A percentile compares a stretch with the other conserved stretches of the same genome.
phyloP scores from a whole-genome alignment of 1,140 invertebrate genomes.

The Sitobion miscanthi region DNA sequence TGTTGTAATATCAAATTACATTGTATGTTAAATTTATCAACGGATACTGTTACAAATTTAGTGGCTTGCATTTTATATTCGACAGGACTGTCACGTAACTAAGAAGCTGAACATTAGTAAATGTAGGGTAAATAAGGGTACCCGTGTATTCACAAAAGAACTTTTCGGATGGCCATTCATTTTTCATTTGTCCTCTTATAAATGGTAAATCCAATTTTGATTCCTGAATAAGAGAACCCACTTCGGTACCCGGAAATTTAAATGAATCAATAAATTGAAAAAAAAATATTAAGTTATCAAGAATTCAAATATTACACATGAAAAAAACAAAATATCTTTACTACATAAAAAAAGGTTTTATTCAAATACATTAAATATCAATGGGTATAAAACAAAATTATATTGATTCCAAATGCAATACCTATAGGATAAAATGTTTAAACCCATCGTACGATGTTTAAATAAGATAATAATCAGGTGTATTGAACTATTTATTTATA shows the following conservation, averaged over 20 bases:
- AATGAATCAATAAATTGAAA: not conserved
- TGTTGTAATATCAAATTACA: not conserved
- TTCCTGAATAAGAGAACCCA: not conserved
- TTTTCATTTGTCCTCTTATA: conserved; percentile 26
- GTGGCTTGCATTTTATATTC: conserved; percentile 24
- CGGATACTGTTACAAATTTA: not conserved
- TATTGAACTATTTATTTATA: not conserved
- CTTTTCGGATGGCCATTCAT: conserved; percentile 17
- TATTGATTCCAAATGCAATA: not conserved
- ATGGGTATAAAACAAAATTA: not conserved
- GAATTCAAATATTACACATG: not conserved
- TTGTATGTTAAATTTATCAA: not conserved
- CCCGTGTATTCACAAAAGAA: not conserved
- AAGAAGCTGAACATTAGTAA: conserved; percentile 25
- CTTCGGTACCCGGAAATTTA: not conserved
- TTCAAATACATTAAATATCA: not conserved
- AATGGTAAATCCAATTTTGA: conserved; percentile 32
- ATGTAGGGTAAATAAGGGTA: conserved; percentile 22
- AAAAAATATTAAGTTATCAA: not conserved
- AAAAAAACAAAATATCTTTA: not conserved
- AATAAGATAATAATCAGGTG: not conserved
- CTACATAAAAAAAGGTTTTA: not conserved
- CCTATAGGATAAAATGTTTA: not conserved
- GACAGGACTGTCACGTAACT: conserved; percentile 16
- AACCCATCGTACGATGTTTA: not conserved